Base-by-base conservation (phyloP, 2,113 vertebrate species). In the Hemibagrus wyckioides region DNA sequence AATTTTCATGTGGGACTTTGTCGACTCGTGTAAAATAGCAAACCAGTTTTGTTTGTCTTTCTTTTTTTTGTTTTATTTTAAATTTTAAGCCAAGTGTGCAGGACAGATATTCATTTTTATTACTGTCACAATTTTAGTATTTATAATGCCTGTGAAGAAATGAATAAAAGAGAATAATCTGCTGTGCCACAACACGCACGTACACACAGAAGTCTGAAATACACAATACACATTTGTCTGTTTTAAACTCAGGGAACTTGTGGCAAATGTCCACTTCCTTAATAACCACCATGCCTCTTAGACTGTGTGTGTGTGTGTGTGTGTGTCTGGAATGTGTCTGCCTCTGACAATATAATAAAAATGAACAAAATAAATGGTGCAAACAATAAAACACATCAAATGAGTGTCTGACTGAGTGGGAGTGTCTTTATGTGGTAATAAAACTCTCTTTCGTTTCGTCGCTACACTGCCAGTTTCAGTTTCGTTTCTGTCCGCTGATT, bases 241-340 rank as follows among this genome's bases (percentile, higher is more conserved):
- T 54, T 52, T 79, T 17, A 85, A 86, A 82, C 89, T 90, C 89
- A 90, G 89, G 89, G 89, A 88, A 88, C 83, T 77, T 65, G 79
- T 90, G 89, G 81, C 57, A 8, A 54, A 44, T 84, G 69, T 83
- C 23, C 80, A 77, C 56, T 63, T 87, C n/a, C 86, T 83, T 87
- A 83, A 83, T 76, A 36, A 67, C 59, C 83, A 75, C 65, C 83
- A 76, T 83, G 86, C 83, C 83, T 89, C 52, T 52, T 82, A 52
- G 69, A 25, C 73, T 23, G 65, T 79, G 2, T 48, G 67, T 44
- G 52, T 25, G 33, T 52, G 39, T 48, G n/a, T 83, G 52, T 9
- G 79, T 79, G 1, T 50, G 33, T 19, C 30, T 52, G 50, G 84
- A 77, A 23, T 50, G 65, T 17, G 13, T 56, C 13, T 6, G 65